Percentiles rank a stretch among this genome's conserved stretches.
phyloP scores from a whole-genome alignment of 2,113 vertebrate species.

The Chaetops frenatus region DNA sequence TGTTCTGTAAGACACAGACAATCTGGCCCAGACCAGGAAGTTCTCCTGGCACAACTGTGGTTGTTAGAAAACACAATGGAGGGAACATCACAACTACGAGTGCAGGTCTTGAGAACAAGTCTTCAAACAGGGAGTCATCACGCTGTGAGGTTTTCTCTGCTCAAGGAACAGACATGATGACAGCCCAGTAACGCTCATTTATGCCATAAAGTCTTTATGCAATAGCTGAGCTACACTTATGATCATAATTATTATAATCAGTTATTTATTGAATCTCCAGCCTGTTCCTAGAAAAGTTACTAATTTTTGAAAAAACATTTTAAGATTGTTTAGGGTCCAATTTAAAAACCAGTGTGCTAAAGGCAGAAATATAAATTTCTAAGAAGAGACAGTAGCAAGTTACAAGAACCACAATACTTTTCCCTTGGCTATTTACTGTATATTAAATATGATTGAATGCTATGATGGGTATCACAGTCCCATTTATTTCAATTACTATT shows the following conservation, averaged over 20 bases:
- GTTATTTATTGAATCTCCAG: not conserved
- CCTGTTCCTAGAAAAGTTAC: not conserved
- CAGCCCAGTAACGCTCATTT: not conserved
- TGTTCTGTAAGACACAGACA: not conserved
- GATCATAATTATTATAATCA: not conserved
- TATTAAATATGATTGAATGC: not conserved
- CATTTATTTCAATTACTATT: slow-evolving; percentile 16
- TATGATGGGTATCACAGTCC: not conserved
- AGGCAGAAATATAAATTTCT: not conserved
- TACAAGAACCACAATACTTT: not conserved
- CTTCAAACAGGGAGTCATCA: not conserved
- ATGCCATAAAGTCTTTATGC: not conserved
- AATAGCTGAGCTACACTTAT: not conserved
- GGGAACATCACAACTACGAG: not conserved
- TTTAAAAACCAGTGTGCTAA: not conserved
- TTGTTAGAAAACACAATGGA: not conserved
- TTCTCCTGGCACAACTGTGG: not conserved
- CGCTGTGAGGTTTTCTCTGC: not conserved
- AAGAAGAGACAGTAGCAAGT: not conserved
- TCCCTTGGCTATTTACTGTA: not conserved
- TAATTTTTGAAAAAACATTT: not conserved
- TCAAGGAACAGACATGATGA: not conserved
- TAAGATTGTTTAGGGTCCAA: not conserved
- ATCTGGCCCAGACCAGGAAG: not conserved
- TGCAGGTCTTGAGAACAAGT: not conserved